Conservation (phyloP, 2,797 vertebrate genomes). For the Sebastes alutus region DNA sequence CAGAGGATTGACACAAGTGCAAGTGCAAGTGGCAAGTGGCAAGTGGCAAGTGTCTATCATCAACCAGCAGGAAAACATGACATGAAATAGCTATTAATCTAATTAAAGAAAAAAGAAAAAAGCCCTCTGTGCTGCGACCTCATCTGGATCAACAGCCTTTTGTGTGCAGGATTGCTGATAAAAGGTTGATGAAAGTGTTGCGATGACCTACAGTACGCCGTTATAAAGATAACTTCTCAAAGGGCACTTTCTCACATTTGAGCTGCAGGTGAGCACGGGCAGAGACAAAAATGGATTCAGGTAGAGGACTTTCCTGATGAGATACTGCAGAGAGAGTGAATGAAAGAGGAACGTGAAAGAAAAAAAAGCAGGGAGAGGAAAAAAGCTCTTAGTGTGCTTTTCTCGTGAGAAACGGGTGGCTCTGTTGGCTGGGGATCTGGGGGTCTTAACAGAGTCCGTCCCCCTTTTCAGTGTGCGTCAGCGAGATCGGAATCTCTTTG, state of each 20-base stretch:
- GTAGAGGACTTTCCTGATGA: constrained; percentile 39
- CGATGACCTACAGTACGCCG: constrained; percentile 35
- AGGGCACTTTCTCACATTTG: constrained; percentile 67
- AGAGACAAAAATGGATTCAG: constrained; percentile 38
- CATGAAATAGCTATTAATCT: constrained; percentile 33
- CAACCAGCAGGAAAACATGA: constrained; percentile 15
- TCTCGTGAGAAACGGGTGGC: constrained; percentile 65
- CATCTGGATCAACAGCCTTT: constrained; percentile 53
- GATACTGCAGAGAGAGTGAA: constrained; percentile 7
- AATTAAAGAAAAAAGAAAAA: constrained; percentile 10
- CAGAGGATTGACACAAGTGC: not conserved
- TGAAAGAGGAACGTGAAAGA: constrained; percentile 36
- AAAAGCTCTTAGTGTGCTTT: constrained; percentile 28
- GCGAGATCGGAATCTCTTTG: constrained; percentile 61
- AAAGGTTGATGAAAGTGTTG: constrained; percentile 52
- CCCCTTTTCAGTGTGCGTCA: constrained; percentile 50
- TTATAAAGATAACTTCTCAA: constrained; percentile 58
- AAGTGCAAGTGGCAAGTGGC: not conserved
- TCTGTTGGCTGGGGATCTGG: constrained; percentile 51
- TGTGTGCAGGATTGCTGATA: constrained; percentile 50
- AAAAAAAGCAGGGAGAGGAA: not conserved
- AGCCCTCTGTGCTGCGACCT: not conserved
- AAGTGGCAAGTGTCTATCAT: not conserved
- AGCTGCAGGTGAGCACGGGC: constrained; percentile 62
- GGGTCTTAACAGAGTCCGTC: constrained; percentile 46